These are phyloP conservation scores for Oedothorax gibbosus DNA, from an alignment of 1,140 invertebrate species.

Conservation along the genomic window DNA sequence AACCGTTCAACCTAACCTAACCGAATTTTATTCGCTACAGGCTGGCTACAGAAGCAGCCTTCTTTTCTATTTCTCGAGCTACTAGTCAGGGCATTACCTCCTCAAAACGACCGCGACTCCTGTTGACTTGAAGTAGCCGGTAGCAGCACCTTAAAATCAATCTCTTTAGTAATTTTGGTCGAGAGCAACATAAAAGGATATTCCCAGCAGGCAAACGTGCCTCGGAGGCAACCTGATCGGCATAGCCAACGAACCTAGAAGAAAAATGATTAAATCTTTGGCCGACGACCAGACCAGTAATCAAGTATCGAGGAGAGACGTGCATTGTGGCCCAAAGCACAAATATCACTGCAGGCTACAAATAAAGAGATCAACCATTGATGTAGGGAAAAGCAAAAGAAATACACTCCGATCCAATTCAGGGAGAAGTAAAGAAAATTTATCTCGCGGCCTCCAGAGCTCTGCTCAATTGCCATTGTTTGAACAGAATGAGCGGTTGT, in stretches of 20 bases:
- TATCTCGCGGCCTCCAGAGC: conserved; percentile 37
- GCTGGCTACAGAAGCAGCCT: too few relatives aligned
- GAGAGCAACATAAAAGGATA: conserved; percentile 46
- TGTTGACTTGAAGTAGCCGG: conserved; percentile 34
- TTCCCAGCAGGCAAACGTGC: conserved; percentile 32
- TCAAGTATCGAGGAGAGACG: conserved; percentile 48
- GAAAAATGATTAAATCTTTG: conserved; percentile 57
- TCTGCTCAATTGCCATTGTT: conserved; percentile 30
- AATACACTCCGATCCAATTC: conserved; percentile 16
- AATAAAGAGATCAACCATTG: conserved; percentile 53
- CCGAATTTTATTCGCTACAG: too few relatives aligned
- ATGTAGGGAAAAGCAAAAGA: conserved; percentile 39
- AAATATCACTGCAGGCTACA: conserved; percentile 51
- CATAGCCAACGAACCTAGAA: conserved; percentile 38
- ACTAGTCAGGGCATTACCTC: background rate
- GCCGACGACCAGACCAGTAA: conserved; percentile 40
- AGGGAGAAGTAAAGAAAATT: conserved; percentile 18
- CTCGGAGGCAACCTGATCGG: conserved; percentile 31
- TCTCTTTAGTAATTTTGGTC: conserved; percentile 51
- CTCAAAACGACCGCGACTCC: background rate
- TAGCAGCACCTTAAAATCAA: conserved; percentile 45
- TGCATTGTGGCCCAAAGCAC: conserved; percentile 46
- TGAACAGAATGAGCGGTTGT: conserved; percentile 18
- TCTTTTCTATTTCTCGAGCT: too few relatives aligned
- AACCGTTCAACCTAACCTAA: too few relatives aligned